A percentile compares a stretch with the other conserved stretches of the same genome.
These are phyloP conservation scores for Ernsta delagoae DNA, from an alignment of 2,888 invertebrate species.

Conservation along the genomic window DNA sequence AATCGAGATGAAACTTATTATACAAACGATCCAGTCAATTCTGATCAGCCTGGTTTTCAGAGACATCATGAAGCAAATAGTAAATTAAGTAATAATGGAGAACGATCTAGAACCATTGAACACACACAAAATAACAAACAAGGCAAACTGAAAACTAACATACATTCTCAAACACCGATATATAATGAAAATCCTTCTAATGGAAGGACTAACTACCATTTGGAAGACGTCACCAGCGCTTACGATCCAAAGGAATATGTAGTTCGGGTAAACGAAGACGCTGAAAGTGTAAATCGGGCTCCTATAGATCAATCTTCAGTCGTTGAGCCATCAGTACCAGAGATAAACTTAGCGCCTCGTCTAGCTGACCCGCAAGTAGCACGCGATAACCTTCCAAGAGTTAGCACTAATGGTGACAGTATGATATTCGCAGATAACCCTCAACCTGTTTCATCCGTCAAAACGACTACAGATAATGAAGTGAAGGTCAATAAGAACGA, in stretches of 20 bases:
- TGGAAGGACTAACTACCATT: background rate
- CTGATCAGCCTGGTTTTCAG: background rate
- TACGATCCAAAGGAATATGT: background rate
- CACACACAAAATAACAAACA: background rate
- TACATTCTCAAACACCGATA: background rate
- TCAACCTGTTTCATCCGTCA: background rate
- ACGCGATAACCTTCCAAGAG: background rate
- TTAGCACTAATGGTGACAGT: background rate
- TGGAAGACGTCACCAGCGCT: background rate
- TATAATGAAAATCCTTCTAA: background rate
- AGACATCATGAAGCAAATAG: background rate
- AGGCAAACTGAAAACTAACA: background rate
- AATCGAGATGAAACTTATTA: background rate
- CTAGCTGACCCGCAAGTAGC: background rate
- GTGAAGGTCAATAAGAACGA: background rate
- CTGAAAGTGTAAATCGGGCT: background rate
- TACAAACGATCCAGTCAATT: background rate
- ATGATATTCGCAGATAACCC: conserved; percentile 13
- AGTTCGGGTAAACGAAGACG: background rate
- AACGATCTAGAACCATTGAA: background rate
- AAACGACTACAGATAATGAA: conserved; percentile 27
- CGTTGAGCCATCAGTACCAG: background rate
- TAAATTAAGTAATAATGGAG: background rate
- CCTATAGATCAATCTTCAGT: background rate
- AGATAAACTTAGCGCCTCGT: background rate